Evolutionary conservation across 2,888 invertebrate genomes (phyloP).

Genomic region (Leptodirus hochenwartii): DNA sequence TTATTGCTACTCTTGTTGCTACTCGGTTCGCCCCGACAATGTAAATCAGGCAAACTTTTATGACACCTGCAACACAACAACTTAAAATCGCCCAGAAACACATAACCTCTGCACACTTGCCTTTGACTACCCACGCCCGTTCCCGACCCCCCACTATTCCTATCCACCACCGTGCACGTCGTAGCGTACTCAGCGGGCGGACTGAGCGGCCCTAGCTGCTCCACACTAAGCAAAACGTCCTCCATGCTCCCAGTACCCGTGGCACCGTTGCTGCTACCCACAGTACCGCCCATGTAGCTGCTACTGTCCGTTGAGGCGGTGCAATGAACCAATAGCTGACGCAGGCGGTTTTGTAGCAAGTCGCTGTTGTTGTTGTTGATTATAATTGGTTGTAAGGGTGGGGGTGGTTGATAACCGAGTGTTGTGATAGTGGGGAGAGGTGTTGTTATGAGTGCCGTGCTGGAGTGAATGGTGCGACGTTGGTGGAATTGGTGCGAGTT

Average conservation of each 20-base stretch:
- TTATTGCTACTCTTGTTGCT: constrained; percentile 30
- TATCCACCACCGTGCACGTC: too few species aligned
- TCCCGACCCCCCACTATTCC: constrained; percentile 16
- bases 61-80: too few species aligned
- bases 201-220: constrained; percentile 38
- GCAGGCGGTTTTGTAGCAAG: constrained; percentile 57
- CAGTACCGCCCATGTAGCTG: too few species aligned
- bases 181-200: constrained; percentile 53
- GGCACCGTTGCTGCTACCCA: too few species aligned
- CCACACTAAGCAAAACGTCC: constrained; percentile 27
- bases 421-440: too few species aligned
- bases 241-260: too few species aligned
- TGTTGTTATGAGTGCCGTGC: too few species aligned
- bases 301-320: too few species aligned
- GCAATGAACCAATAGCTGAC: constrained; percentile 61
- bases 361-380: too few species aligned
- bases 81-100: too few species aligned
- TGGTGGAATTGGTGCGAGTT: too few species aligned
- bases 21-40: constrained; percentile 27
- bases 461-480: background rate
- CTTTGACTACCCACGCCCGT: constrained; percentile 25
- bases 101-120: background rate
- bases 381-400: constrained; percentile 21
- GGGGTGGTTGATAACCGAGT: too few species aligned
- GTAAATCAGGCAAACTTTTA: constrained; percentile 53